Evolutionary conservation across 2,113 vertebrate genomes (phyloP).

Genomic region (Gymnorhina tibicen): DNA sequence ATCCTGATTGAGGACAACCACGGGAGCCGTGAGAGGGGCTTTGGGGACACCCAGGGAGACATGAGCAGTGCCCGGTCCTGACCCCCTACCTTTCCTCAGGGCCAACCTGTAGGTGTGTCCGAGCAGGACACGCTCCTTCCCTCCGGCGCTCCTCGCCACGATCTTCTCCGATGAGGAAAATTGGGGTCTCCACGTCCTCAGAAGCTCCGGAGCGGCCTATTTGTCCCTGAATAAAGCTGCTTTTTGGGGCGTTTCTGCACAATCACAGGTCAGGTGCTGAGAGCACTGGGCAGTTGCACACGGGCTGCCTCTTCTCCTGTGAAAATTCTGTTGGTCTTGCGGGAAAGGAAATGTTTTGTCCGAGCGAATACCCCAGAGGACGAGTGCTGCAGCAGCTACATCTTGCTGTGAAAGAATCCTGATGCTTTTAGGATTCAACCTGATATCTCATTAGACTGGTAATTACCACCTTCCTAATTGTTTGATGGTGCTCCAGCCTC

Average conservation of each 20-base stretch:
- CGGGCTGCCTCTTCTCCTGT: neutral
- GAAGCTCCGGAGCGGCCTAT: neutral
- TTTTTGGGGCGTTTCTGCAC: neutral
- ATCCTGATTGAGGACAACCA: fast-evolving
- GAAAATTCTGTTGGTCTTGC: neutral
- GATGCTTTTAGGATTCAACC: constrained; percentile 39
- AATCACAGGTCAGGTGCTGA: neutral
- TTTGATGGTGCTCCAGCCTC: neutral
- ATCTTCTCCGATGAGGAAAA: neutral
- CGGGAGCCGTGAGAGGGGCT: neutral
- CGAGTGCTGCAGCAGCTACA: neutral
- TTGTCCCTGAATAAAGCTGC: neutral
- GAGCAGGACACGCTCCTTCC: neutral
- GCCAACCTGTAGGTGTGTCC: neutral
- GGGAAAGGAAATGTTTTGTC: constrained; percentile 36
- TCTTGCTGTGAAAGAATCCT: neutral
- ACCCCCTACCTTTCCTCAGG: neutral
- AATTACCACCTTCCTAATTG: constrained; percentile 47
- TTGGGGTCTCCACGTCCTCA: neutral
- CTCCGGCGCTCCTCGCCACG: fast-evolving
- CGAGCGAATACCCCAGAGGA: neutral
- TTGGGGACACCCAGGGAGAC: neutral
- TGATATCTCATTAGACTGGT: neutral
- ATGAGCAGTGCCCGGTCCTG: fast-evolving
- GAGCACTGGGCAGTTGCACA: neutral